Evolutionary conservation across 2,113 vertebrate species (phyloP), one percentile per base, ranked within the genome.

Genomic region (Strix uralensis): DNA sequence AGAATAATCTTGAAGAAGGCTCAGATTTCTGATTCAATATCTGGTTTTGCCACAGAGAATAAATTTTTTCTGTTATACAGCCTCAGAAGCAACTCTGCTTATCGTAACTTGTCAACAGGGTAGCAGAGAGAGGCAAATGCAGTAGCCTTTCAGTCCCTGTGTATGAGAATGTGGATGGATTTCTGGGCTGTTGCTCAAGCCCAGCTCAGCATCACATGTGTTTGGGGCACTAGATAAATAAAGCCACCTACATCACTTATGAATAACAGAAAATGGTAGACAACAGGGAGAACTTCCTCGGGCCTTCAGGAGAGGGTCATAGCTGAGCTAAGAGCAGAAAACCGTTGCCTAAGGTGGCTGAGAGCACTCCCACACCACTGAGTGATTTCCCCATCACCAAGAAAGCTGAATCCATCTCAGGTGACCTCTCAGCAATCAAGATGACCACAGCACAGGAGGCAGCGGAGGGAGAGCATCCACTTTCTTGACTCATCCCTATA

Each of bases 331-430:
- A 66, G 15, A 71, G 87, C 61, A 88, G 23, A 69, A 20, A 5
- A 26, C 15, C 3, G 10, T 51, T 81, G 49, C 26, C 25, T 42
- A 59, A 34, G 0, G 3, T 1, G 2, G 11, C 46, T 49, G 16
- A 77, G 59, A 51, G 70, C 16, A 9, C 18, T 77, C 36, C 8
- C 65, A 83, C 44, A 21, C 10, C 55, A 30, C 57, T 34, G 44
- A 79, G 44, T 62, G 57, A 46, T 22, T 22, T 23, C 11, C n/a
- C 36, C 40, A 19, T 8, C 66, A 52, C 15, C 71, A 77, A 49
- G 25, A 69, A 72, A 81, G 36, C 7, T 15, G 63, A 25, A 62
- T 40, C 42, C 47, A 36, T 5, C 52, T 58, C 57, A n/a, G 63
- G 30, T 61, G 57, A 11, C 44, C 26, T 38, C 62, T 70, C 57